Conservation (phyloP, 2,113 vertebrate genomes). For the Rousettus leschenaultii region DNA sequence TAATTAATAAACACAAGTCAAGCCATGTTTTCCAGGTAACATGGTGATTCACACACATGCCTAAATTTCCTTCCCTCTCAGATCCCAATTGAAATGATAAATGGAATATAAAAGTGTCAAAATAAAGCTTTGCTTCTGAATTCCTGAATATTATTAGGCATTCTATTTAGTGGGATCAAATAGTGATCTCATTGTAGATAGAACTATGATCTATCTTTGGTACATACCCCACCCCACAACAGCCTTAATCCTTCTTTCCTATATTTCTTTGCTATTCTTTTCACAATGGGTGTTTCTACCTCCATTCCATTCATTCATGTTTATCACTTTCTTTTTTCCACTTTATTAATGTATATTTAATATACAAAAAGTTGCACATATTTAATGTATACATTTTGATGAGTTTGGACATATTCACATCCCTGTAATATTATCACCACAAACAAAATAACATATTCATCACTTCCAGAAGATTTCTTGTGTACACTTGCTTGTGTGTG, state of each 20-base stretch:
- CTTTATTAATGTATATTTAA: neutral
- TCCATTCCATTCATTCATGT: neutral
- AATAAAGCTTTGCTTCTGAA: neutral
- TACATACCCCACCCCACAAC: neutral
- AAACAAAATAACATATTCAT: neutral
- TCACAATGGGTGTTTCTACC: neutral
- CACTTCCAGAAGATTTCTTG: neutral
- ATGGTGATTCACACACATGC: neutral
- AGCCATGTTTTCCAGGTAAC: neutral
- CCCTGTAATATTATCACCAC: neutral
- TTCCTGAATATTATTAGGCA: neutral
- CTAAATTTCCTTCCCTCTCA: neutral
- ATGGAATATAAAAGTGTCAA: neutral
- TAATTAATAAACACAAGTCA: constrained; percentile 39
- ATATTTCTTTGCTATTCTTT: neutral
- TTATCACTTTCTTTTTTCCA: neutral
- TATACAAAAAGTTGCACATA: neutral
- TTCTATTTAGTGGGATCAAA: neutral
- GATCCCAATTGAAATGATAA: neutral
- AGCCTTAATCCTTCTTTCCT: neutral
- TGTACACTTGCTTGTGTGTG: neutral
- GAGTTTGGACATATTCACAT: neutral
- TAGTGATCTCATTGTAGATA: neutral
- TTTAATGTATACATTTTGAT: neutral
- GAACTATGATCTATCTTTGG: neutral